Base-by-base conservation (phyloP, 2,797 vertebrate species). In the Oryzias sinensis region DNA sequence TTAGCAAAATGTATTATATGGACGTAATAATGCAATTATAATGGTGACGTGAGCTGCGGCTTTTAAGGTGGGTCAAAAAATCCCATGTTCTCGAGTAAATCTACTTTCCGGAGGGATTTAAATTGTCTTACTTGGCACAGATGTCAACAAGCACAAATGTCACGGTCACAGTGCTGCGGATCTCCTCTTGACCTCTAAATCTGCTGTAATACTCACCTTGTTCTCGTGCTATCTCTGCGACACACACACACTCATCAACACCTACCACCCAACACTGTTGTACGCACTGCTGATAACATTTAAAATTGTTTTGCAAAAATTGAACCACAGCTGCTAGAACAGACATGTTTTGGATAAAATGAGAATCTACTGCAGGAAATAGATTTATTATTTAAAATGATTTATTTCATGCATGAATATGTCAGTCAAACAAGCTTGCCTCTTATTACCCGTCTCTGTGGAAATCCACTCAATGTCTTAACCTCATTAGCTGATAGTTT, bases 101-200 rank as follows among this genome's bases (percentile, higher is more conserved):
- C 66, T 48, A 65, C 56, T 74, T 59, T 79, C 56, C 55, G 65
- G 65, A 60, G 22, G 65, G 76, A 79, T 88, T 86, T 76, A 22
- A 54, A 6, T 25, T 61, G 44, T 60, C 46, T 68, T 63, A 72
- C 53, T 59, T 75, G 48, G 17, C 33, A 69, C 44, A 53, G 49
- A 62, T 59, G 70, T 40, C 56, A 72, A 11, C 46, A 53, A 37
- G 59, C 29, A 14, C 18, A 40, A 44, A 56, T 66, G 62, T 29
- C 40, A 15, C 56, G 48, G 14, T 55, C 46, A 49, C 11, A 47
- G 45, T 37, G 53, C 18, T 0, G 47, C 37, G 43, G 58, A 50
- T 63, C 41, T 65, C 40, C 25, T 27, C 41, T 54, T 62, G 51
- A 64, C 27, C 43, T 41, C 13, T 58, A 71, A 82, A 83, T 71